Base-by-base conservation (phyloP, 2,113 vertebrate species). In the Chascanopsetta lugubris region DNA sequence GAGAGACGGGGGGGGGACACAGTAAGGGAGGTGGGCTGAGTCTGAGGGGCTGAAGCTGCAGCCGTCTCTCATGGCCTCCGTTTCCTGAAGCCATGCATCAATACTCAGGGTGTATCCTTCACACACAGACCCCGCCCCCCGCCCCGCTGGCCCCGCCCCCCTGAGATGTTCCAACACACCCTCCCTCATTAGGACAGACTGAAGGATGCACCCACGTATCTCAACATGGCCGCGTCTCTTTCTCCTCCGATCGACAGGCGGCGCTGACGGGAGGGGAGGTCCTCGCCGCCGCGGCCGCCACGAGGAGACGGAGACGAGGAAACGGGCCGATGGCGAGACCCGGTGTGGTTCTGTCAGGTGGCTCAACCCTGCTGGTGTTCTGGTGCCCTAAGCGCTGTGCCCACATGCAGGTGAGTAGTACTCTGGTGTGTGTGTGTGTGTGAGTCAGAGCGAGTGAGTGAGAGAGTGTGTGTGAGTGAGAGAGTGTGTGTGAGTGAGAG, bases 381-480 rank as follows among this genome's bases (percentile, higher is more conserved):
- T 86, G 74, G 91, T 89, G 86, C 87, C 87, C 83, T 86, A 90
- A 91, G 89, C 90, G 60, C 81, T 87, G 90, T 92, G 92, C 84
- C 83, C 89, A 91, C 92, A 93, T 93, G 92, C 92, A 93, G 84
- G 90, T 91, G 91, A 91, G 88, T 80, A 80, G 64, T 85, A 80
- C 80, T 77, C 85, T 70, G 65, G 83, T 87, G 83, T 91, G 3
- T 87, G 46, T 83, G 64, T 77, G 72, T 86, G 55, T 85, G 38
- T 85, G 42, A 87, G 75, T 83, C 34, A 87, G 75, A 82, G 66
- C 82, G 84, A 62, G 82, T 82, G 72, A 82, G 57, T 82, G 8
- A 4, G 83, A 85, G 83, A 90, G 3, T 88, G 43, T 84, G 63
- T 80, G 72, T 65, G 82, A 80, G 72, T 84, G 10, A 13, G 46